These are phyloP conservation scores for Empidonax traillii DNA, from an alignment of 2,113 vertebrate species.

Conservation along the genomic window DNA sequence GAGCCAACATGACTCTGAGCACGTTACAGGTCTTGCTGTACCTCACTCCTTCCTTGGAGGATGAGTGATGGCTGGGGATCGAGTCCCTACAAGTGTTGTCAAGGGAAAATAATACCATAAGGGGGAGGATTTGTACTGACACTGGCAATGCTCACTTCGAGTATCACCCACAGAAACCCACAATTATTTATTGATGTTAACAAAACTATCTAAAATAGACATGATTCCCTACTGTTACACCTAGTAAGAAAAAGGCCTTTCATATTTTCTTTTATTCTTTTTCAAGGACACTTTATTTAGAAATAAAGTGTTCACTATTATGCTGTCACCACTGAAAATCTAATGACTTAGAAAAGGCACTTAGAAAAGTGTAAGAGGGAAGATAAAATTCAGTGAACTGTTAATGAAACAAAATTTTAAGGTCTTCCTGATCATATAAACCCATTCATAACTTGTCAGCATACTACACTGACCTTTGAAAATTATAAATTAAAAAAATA, in stretches of 20 bases:
- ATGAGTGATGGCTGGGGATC: neutral
- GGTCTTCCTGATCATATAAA: neutral
- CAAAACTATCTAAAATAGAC: neutral
- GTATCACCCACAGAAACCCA: neutral
- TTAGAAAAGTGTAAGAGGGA: neutral
- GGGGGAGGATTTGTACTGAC: neutral
- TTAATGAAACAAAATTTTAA: neutral
- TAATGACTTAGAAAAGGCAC: neutral
- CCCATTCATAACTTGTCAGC: neutral
- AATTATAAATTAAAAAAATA: neutral
- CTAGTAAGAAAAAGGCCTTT: neutral
- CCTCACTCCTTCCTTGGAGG: neutral
- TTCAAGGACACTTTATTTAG: neutral
- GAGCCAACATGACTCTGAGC: neutral
- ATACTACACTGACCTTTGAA: neutral
- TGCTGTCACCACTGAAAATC: neutral
- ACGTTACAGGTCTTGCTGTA: neutral
- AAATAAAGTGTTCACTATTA: neutral
- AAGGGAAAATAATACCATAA: neutral
- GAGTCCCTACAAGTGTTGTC: too few species aligned
- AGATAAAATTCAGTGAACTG: neutral
- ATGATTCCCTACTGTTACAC: neutral
- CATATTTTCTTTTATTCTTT: neutral
- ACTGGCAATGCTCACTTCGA: neutral
- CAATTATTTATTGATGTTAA: neutral